Conservation (phyloP, 2,888 invertebrate genomes). For the Spisula subtruncata region DNA sequence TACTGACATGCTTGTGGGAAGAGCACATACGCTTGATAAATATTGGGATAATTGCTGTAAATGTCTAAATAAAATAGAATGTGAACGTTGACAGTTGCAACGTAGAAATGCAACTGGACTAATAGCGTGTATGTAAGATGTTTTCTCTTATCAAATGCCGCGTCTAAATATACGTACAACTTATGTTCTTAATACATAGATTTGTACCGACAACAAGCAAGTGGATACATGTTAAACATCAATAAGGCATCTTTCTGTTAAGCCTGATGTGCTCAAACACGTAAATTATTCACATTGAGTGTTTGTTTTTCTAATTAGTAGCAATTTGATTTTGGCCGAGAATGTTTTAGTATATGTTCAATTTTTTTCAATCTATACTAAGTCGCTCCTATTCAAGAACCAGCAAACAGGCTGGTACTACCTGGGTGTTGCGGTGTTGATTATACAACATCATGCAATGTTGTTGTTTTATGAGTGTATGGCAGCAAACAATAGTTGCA, state of each 20-base stretch:
- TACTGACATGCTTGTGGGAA: too few relatives aligned
- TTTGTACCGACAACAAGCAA: background rate
- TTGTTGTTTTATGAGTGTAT: background rate
- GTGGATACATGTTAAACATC: background rate
- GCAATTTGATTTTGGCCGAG: background rate
- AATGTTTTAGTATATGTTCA: background rate
- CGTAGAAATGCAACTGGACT: too few relatives aligned
- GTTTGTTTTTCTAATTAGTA: background rate
- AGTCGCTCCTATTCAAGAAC: background rate
- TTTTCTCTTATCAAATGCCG: too few relatives aligned
- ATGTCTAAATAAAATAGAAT: too few relatives aligned
- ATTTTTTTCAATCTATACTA: background rate
- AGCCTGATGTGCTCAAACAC: background rate
- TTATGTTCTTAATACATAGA: too few relatives aligned
- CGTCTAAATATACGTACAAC: too few relatives aligned
- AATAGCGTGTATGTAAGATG: too few relatives aligned
- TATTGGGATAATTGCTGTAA: too few relatives aligned
- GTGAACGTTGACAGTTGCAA: too few relatives aligned
- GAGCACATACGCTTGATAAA: too few relatives aligned
- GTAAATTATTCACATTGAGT: background rate
- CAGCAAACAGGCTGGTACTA: background rate
- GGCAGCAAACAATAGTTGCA: background rate
- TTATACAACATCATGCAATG: background rate
- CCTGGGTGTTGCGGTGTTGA: background rate
- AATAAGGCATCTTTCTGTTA: background rate